Evolutionary conservation across 2,797 vertebrate species (phyloP), one percentile per base, ranked within the genome.

Genomic region (Phrynocephalus vlangalii): DNA sequence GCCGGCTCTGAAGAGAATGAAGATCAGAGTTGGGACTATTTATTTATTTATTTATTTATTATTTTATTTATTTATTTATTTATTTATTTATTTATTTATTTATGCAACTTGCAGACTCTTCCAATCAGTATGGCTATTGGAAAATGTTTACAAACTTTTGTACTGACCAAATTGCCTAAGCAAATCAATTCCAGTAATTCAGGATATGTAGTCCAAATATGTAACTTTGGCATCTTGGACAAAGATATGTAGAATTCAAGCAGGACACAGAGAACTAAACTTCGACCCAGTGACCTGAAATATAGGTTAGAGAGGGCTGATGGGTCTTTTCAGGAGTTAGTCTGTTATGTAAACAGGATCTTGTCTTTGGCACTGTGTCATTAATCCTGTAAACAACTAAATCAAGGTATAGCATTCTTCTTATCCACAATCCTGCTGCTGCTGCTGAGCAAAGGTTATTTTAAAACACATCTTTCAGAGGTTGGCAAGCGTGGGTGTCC

Each of bases 321-420:
- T 72, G 9, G 50, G 50, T 90, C 18, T 67, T 44, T 79, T 73
- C 90, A 91, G 87, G 90, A 90, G 71, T 79, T 71, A 18, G 1
- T 83, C 82, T 68, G 70, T 6, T 0, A 1, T 26, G 20, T 72
- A 73, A 68, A 0, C 52, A 68, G 28, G 60, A 22, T 20, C 44
- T 22, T 48, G 15, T 63, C 67, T 1, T 0, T 48, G 24, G 24
- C 0, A 2, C 2, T 26, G 8, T 88, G 92, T 91, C 88, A 2
- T 72, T 6, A 24, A 60, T 67, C 80, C 87, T 91, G 89, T 16
- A 3, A 0, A 10, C 18, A 24, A 79, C 16, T 80, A 84, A 72
- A 86, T 16, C 52, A 82, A 85, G 72, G 88, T 92, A 88, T 86
- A 89, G 28, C 28, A 48, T n/a, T 82, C 76, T 18, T 87, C 77